A percentile compares a stretch with the other conserved stretches of the same genome.
phyloP scores from a whole-genome alignment of 2,797 vertebrate species.

The Centroberyx gerrardi region DNA sequence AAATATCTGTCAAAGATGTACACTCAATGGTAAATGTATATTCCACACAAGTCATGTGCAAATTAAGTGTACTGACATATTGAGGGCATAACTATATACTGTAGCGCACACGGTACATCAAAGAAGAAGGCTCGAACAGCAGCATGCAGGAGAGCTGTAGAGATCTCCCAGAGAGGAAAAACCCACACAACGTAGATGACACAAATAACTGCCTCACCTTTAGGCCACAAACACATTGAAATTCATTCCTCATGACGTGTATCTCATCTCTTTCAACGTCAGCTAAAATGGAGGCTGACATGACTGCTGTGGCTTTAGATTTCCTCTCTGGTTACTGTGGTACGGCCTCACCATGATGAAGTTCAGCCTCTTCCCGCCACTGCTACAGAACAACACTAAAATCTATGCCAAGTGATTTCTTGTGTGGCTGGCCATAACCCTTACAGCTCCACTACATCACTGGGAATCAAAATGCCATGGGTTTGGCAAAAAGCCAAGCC shows the following conservation, averaged over 20 bases:
- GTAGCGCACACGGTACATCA: no score
- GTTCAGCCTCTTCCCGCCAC: neutral
- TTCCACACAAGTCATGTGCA: neutral
- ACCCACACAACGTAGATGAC: no score
- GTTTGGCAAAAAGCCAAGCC: conserved; percentile 9
- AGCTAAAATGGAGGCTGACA: neutral
- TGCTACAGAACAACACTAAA: conserved; percentile 9
- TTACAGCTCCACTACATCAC: conserved; percentile 19
- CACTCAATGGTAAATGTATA: neutral
- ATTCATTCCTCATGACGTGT: no score
- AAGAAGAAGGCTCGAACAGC: no score
- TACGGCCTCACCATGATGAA: neutral
- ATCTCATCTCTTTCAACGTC: no score
- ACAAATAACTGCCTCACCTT: no score
- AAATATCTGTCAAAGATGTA: neutral
- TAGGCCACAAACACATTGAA: no score
- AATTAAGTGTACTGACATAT: no score
- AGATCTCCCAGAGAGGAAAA: no score
- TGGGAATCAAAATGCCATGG: conserved; percentile 15
- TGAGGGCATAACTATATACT: no score
- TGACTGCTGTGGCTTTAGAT: conserved; percentile 3
- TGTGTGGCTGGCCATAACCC: conserved; percentile 22
- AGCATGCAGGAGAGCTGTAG: no score
- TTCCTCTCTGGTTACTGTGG: neutral
- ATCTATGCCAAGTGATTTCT: conserved; percentile 25